Base-by-base conservation (phyloP, 2,888 invertebrate species). In the Pheosia gnoma region DNA sequence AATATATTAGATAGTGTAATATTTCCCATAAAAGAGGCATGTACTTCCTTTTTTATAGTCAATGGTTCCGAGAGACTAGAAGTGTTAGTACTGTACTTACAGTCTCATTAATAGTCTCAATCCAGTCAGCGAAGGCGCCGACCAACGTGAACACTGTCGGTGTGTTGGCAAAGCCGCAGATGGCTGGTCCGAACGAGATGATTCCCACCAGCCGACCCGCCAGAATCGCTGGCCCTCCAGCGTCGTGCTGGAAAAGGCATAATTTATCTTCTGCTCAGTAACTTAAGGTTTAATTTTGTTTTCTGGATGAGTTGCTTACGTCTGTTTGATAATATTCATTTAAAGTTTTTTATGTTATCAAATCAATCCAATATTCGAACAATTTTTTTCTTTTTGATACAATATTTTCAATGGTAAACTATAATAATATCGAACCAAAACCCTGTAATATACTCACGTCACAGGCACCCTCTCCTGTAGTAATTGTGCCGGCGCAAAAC, bases 401-500 rank as follows among this genome's bases (percentile, higher is more conserved):
- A 25, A 25, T 25, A 2, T 25, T 25, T 25, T 25, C 25, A 25
- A 2, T 25, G 25, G 4, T 8, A 43, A 9, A 43, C 9, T 1
- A 43, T 5, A 41, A 5, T 7, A 5, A 41, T 41, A 41, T 41
- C 7, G 41, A 43, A 43, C 9, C 4, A 9, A 25, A 25, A 2
- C 2, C 25, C 6, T 3, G 41, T 8, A 41, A 41, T 7, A 11
- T 53, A 81, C 88, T 85, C 65, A 92, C 92, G 58, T 92, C 90
- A 65, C 93, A 93, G 1, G 92, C 93, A 0, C 93, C 92, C 72
- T 93, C 92, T 0, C 93, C 93, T 0, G 92, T 92, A 0, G 91
- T 89, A 4, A 93, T 71, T 0, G 92, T 92, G 0, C 93, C 93
- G 0, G 92, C 93, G 58, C 93, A 93, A 58, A 93, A 93, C 90